Evolutionary conservation across 2,797 vertebrate species (phyloP).

Genomic region (Poliocrania exsul): DNA sequence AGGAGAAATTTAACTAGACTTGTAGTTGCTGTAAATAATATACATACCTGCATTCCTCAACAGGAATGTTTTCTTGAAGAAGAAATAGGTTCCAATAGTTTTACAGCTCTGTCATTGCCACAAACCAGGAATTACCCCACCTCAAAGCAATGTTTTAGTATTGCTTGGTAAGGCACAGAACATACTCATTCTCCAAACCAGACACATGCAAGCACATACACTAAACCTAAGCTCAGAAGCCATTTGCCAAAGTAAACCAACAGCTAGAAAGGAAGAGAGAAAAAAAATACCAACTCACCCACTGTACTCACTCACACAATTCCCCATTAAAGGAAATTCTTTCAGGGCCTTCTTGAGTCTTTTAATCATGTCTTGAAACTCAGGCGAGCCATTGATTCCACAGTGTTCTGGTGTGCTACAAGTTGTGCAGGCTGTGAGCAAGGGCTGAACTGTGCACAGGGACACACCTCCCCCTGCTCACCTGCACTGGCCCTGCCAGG

Average conservation of each 20-base stretch:
- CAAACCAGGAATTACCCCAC: not conserved
- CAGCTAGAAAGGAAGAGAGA: slow-evolving; percentile 48
- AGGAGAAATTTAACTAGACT: slow-evolving; percentile 15
- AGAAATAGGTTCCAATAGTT: not conserved
- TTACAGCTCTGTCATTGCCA: not conserved
- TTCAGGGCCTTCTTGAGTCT: slow-evolving; percentile 75
- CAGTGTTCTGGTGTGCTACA: slow-evolving; percentile 67
- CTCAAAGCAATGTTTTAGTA: slow-evolving; percentile 13
- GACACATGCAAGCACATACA: slow-evolving; percentile 45
- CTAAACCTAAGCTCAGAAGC: slow-evolving; percentile 59
- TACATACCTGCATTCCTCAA: slow-evolving; percentile 18
- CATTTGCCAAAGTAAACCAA: slow-evolving; percentile 57
- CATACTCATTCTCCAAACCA: slow-evolving; percentile 33
- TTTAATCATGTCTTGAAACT: slow-evolving; percentile 77
- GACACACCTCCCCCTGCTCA: slow-evolving; percentile 53
- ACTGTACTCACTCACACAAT: slow-evolving; percentile 90
- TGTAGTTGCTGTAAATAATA: not conserved
- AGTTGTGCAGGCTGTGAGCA: slow-evolving; percentile 66
- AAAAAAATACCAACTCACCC: slow-evolving; percentile 84
- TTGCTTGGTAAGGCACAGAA: slow-evolving; percentile 15
- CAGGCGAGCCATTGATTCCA: slow-evolving; percentile 69
- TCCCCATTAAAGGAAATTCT: slow-evolving; percentile 87
- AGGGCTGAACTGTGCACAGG: slow-evolving; percentile 67
- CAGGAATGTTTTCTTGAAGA: not conserved
- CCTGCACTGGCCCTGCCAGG: too few species aligned